phyloP scores from a whole-genome alignment of 2,113 vertebrate genomes.

The Narcine bancroftii region DNA sequence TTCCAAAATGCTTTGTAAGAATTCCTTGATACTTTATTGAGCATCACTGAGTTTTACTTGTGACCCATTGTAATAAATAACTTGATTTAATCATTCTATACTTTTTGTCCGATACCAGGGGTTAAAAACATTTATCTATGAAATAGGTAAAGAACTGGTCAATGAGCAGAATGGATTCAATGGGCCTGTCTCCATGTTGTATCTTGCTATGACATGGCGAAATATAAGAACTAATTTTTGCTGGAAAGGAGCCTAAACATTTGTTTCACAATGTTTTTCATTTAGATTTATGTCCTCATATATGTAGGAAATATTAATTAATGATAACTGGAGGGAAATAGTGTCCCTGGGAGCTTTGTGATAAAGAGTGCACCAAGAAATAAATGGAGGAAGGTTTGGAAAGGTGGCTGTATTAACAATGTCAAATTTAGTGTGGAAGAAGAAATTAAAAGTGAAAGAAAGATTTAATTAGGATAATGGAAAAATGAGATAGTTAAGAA shows the following conservation, averaged over 20 bases:
- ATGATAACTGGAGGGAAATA: neutral
- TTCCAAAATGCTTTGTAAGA: neutral
- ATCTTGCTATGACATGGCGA: too few species aligned
- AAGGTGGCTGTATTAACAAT: neutral
- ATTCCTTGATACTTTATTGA: neutral
- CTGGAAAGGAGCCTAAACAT: neutral
- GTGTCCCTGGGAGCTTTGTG: neutral
- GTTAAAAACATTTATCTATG: too few species aligned
- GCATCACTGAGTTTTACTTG: neutral
- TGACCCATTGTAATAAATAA: neutral
- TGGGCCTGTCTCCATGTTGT: too few species aligned
- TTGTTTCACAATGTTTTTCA: neutral
- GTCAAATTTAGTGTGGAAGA: neutral
- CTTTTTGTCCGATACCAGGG: too few species aligned
- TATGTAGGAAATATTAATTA: neutral
- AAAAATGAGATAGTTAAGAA: neutral
- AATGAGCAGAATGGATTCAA: too few species aligned
- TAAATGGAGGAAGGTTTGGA: neutral
- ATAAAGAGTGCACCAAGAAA: neutral
- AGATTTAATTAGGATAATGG: neutral
- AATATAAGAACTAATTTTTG: neutral
- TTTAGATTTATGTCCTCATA: neutral
- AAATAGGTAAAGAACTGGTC: too few species aligned
- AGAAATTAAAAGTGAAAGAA: neutral
- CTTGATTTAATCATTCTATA: neutral